phyloP scores from a whole-genome alignment of 1,140 invertebrate species.

The Cydia pomonella region DNA sequence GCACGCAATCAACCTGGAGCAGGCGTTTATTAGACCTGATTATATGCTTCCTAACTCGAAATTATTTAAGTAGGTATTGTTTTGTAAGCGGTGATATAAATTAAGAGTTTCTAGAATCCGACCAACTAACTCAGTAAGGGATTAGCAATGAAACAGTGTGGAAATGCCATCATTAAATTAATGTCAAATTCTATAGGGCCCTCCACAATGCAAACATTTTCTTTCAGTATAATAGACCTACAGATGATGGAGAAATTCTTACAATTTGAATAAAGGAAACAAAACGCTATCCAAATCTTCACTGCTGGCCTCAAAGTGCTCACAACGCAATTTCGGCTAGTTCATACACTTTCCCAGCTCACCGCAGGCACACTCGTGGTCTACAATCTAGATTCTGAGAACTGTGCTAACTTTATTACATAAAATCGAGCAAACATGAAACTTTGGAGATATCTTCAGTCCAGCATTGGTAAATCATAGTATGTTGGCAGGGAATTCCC shows the following conservation, averaged over 20 bases:
- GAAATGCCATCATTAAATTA: too few species aligned
- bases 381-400: constrained; percentile 11
- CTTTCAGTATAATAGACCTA: too few species aligned
- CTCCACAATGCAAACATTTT: too few species aligned
- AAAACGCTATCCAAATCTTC: not conserved
- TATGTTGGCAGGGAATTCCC: not conserved
- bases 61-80: not conserved
- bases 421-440: not conserved
- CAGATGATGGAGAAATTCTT: too few species aligned
- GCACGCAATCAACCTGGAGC: constrained; percentile 3
- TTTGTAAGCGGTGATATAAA: too few species aligned
- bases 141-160: too few species aligned
- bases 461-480: not conserved
- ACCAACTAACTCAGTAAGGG: too few species aligned
- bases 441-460: not conserved
- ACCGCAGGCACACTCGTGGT: not conserved
- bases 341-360: constrained; percentile 1
- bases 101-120: too few species aligned
- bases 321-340: constrained; percentile 17
- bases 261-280: not conserved
- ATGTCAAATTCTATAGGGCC: too few species aligned
- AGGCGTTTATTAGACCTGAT: constrained; percentile 14
- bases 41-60: constrained; percentile 1
- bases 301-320: constrained; percentile 16
- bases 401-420: constrained; percentile 11